phyloP scores from a whole-genome alignment of 2,797 vertebrate species.

The Salarias fasciatus region DNA sequence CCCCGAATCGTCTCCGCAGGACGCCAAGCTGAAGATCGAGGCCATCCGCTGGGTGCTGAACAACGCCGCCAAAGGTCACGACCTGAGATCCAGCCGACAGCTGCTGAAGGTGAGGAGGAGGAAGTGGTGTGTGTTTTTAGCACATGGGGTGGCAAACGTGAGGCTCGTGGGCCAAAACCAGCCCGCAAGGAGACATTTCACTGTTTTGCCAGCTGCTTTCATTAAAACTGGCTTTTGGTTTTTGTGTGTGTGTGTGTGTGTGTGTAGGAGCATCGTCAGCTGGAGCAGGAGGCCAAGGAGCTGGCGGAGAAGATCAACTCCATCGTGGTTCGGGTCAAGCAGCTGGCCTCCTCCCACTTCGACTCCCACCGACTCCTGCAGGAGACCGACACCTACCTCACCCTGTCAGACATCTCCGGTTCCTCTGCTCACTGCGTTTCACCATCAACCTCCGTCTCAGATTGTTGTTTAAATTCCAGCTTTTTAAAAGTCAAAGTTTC shows the following conservation, averaged over 20 bases:
- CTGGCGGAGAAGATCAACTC: conserved; percentile 89
- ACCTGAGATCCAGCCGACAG: conserved; percentile 84
- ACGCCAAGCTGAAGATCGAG: conserved; percentile 87
- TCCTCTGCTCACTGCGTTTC: too few relatives aligned
- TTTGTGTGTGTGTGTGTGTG: conserved; percentile 12
- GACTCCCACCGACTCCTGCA: conserved; percentile 84
- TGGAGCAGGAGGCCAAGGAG: conserved; percentile 85
- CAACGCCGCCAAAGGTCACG: conserved; percentile 81
- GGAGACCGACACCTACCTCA: conserved; percentile 86
- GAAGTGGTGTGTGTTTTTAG: too few relatives aligned
- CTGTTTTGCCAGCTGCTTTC: too few relatives aligned
- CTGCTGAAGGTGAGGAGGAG: conserved; percentile 79
- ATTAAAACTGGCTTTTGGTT: too few relatives aligned
- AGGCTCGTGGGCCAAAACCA: too few relatives aligned
- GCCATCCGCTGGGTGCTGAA: conserved; percentile 87
- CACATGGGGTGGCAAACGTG: too few relatives aligned
- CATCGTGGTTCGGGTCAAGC: conserved; percentile 83
- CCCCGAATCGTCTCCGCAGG: conserved; percentile 81
- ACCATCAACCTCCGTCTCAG: too few relatives aligned
- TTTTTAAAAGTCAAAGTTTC: too few relatives aligned
- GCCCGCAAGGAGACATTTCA: too few relatives aligned
- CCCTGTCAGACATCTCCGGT: too few relatives aligned
- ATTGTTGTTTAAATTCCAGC: too few relatives aligned
- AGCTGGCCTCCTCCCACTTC: conserved; percentile 86
- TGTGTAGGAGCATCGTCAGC: conserved; percentile 80